Evolutionary conservation across 2,797 vertebrate genomes (phyloP).

Genomic region (Gobionotothen gibberifrons): DNA sequence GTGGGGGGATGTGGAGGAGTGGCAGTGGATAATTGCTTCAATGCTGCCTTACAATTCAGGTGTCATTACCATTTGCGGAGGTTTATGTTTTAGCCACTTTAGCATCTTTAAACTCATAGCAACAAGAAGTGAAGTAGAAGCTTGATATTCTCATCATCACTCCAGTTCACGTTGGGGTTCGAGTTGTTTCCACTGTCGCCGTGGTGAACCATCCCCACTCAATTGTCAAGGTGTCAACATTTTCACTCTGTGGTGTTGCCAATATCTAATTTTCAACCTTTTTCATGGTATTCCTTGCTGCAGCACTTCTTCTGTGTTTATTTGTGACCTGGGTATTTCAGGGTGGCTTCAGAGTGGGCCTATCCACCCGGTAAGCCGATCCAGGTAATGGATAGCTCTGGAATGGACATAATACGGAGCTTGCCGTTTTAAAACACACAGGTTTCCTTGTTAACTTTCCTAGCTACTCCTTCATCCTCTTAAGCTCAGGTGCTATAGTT

Average conservation of each 20-base stretch:
- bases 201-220: background rate
- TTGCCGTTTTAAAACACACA: conserved; percentile 69
- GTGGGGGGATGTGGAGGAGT: conserved; percentile 65
- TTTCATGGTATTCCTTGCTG: background rate
- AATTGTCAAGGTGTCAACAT: conserved; percentile 3
- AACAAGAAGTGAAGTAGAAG: background rate
- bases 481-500: conserved; percentile 49
- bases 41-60: conserved; percentile 64
- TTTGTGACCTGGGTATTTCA: conserved; percentile 62
- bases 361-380: conserved; percentile 66
- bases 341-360: conserved; percentile 58
- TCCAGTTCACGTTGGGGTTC: background rate
- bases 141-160: background rate
- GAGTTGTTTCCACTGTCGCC: background rate
- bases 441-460: conserved; percentile 78
- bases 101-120: conserved; percentile 24
- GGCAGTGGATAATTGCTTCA: conserved; percentile 75
- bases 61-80: conserved; percentile 51
- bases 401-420: conserved; percentile 68
- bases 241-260: background rate
- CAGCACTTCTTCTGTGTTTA: conserved; percentile 22
- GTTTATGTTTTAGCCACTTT: conserved; percentile 42
- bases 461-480: conserved; percentile 60
- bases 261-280: conserved; percentile 19
- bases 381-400: conserved; percentile 72